Evolutionary conservation across 2,888 invertebrate species (phyloP).

Genomic region (Mermis nigrescens): DNA sequence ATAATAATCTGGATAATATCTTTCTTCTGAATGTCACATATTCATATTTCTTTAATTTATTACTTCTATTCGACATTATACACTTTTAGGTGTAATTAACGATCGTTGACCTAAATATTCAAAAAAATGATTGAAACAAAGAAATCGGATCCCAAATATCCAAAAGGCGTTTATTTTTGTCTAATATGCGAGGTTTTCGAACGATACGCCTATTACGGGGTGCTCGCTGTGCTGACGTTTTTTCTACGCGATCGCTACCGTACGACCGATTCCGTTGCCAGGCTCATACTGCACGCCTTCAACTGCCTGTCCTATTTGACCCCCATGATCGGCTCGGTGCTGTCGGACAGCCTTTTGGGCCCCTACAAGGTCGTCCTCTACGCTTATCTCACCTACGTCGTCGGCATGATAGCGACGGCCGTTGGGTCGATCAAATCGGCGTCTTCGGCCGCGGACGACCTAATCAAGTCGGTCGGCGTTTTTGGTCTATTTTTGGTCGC

Average conservation of each 20-base stretch:
- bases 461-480: not conserved
- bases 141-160: too few species aligned
- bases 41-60: too few species aligned
- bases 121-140: too few species aligned
- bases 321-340: constrained; percentile 68
- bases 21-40: too few species aligned
- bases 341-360: constrained; percentile 54
- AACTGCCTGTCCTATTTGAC: constrained; percentile 72
- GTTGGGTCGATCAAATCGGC: not conserved
- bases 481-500: not conserved
- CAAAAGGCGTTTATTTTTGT: not conserved
- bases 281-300: constrained; percentile 47
- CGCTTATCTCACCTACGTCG: not conserved
- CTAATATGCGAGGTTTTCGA: not conserved
- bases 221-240: not conserved
- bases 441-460: not conserved
- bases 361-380: not conserved
- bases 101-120: too few species aligned
- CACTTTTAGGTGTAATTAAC: too few species aligned
- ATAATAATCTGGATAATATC: too few species aligned
- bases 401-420: not conserved
- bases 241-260: not conserved
- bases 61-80: too few species aligned
- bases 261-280: not conserved
- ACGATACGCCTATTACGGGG: not conserved